Evolutionary conservation across 2,113 vertebrate species (phyloP).

Genomic region (Nerophis lumbriciformis): DNA sequence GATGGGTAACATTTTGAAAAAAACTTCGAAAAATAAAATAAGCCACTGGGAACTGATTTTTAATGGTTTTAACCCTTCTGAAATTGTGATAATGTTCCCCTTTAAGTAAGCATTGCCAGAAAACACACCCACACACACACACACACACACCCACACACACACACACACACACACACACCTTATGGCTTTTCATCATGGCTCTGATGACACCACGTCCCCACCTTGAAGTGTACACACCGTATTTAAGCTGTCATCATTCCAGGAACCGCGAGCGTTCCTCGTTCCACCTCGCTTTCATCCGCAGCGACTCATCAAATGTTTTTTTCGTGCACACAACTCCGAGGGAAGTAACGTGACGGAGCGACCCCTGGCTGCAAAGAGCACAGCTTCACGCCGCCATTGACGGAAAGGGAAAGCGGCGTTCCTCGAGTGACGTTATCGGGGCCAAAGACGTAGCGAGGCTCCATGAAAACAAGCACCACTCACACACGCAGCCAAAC

Average conservation of each 20-base stretch:
- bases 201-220: conserved; percentile 31
- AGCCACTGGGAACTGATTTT: no score
- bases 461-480: conserved; percentile 67
- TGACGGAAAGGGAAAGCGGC: conserved; percentile 39
- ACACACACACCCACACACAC: conserved; percentile 8
- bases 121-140: conserved; percentile 14
- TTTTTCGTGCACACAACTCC: conserved; percentile 50
- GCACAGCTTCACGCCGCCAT: conserved; percentile 56
- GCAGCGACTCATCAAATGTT: conserved; percentile 50
- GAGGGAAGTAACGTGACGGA: conserved; percentile 24
- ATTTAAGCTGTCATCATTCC: conserved; percentile 36
- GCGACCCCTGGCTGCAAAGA: conserved; percentile 35
- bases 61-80: no score
- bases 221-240: conserved; percentile 36
- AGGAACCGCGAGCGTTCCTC: conserved; percentile 28
- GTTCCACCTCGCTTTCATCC: conserved; percentile 48
- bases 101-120: no score
- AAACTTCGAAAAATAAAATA: no score
- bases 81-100: no score
- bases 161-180: conserved; percentile 12
- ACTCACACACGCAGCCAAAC: conserved; percentile 47
- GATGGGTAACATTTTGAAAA: no score
- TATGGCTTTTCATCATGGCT: conserved; percentile 36
- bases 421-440: conserved; percentile 1
- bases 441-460: conserved; percentile 27